Evolutionary conservation across 2,888 invertebrate species (phyloP), one percentile per base, ranked within the genome.

Genomic region (Dynastes grantii): DNA sequence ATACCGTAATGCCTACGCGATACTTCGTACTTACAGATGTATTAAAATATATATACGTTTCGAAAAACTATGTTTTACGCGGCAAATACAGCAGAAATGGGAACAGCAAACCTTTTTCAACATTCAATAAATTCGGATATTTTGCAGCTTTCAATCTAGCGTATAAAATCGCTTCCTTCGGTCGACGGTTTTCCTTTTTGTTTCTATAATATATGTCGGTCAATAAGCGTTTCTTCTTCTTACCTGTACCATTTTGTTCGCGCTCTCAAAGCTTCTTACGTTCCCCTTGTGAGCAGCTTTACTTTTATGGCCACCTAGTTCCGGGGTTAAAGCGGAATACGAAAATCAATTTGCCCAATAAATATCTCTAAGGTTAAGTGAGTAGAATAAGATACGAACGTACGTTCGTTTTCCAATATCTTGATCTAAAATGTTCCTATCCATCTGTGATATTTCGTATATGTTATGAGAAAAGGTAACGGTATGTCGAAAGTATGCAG

Each of bases 131-230:
- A 58, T 73, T 61, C 67, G 40, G 9, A 58, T 73, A 73, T 58
- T 58, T 73, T 58, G 27, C 40, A 37, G 22, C 40, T 58, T 73
- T 27, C 73, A 73, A 58, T 73, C 40, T 40, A 73, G 29, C 73
- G 40, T n/a, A 37, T 40, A 16, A 58, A 73, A 73, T 58, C 58
- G 58, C n/a, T 73, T 58, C 37, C 55, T 58, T 58, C 58, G 40
- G 58, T 73, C 37, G 73, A 73, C 58, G 16, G 45, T 73, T 73
- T 58, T 29, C 73, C 58, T 73, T 58, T 73, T 61, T 58, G 58
- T 73, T 73, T 73, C 73, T 53, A 73, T 73, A 73, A 73, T 73
- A 58, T 73, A 73, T 40, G 55, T 58, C 58, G 55, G 58, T 40
- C 37, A 58, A 58, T 73, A 73, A 58, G 73, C 58, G 40, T 58